Evolutionary conservation across 2,888 invertebrate species (phyloP), one percentile per base, ranked within the genome.

Genomic region (Caradrina kadenii): DNA sequence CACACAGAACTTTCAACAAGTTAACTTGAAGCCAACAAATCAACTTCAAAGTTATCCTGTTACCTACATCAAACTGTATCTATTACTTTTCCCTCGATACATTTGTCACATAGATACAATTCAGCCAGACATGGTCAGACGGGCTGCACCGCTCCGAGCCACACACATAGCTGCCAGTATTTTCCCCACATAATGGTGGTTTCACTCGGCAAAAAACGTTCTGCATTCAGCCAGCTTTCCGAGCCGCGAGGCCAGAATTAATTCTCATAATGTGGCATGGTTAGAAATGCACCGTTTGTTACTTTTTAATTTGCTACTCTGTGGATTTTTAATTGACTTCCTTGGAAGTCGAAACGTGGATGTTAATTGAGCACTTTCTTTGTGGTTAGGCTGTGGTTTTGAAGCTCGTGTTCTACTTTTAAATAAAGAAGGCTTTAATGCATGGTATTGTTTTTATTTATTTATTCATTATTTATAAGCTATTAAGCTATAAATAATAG

Each of bases 181-280:
- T 91, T 88, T 85, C 85, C 74, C 86, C 78, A 63, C 85, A 88
- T 89, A 89, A 90, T 88, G 86, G 79, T 84, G 83, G 82, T 89
- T 88, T 89, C 90, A 83, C 89, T 84, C 76, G 53, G 85, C 85
- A 91, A 89, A 89, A 90, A 89, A 82, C 80, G 65, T 80, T 77
- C 74, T 82, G 63, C 77, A 85, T 86, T 86, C 83, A 82, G 73
- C 69, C 83, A 81, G 85, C 86, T 86, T 86, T 83, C 86, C 81
- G 83, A 81, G 84, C 81, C 71, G 81, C 80, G 76, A 81, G 76
- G 73, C 73, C 80, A 82, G 82, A 81, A 87, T 87, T 85, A 83
- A 88, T 84, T 79, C 82, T 53, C 78, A 78, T 85, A 80, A 81
- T 79, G 79, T 76, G 72, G 62, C 66, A 66, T 81, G 63, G 71